phyloP scores from a whole-genome alignment of 2,797 vertebrate species.

The Poecile montanus region DNA sequence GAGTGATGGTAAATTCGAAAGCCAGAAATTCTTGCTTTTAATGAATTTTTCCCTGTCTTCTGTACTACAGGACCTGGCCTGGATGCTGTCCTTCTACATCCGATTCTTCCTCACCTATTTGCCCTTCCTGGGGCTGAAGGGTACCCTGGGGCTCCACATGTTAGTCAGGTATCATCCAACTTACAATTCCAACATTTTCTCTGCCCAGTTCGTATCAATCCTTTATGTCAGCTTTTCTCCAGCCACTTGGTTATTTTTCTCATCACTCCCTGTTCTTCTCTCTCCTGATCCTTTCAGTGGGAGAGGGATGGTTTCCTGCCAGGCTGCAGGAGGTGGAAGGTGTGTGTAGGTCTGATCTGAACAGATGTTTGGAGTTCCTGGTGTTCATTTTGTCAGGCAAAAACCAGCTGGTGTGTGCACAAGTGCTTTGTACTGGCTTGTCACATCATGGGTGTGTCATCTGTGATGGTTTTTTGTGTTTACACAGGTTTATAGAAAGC shows the following conservation, averaged over 20 bases:
- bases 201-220: neutral
- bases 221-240: neutral
- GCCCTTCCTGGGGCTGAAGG: slow-evolving; percentile 83
- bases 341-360: neutral
- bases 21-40: neutral
- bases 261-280: neutral
- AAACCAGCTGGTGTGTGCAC: fast-evolving
- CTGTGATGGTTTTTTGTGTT: neutral
- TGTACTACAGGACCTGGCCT: slow-evolving; percentile 84
- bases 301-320: neutral
- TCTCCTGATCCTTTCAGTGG: neutral
- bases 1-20: neutral
- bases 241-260: neutral
- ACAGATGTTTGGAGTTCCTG: neutral
- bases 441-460: neutral
- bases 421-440: neutral
- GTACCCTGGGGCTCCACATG: slow-evolving; percentile 81
- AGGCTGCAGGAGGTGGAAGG: neutral
- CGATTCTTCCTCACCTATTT: slow-evolving; percentile 83
- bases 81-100: slow-evolving; percentile 88
- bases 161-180: slow-evolving; percentile 82
- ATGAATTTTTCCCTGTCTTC: neutral
- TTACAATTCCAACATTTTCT: neutral
- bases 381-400: neutral
- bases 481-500: slow-evolving; percentile 70